Percentiles rank a stretch among this genome's conserved stretches.
Conservation (phyloP, 2,797 vertebrate genomes). For the Oryzias dopingdopingensis region DNA sequence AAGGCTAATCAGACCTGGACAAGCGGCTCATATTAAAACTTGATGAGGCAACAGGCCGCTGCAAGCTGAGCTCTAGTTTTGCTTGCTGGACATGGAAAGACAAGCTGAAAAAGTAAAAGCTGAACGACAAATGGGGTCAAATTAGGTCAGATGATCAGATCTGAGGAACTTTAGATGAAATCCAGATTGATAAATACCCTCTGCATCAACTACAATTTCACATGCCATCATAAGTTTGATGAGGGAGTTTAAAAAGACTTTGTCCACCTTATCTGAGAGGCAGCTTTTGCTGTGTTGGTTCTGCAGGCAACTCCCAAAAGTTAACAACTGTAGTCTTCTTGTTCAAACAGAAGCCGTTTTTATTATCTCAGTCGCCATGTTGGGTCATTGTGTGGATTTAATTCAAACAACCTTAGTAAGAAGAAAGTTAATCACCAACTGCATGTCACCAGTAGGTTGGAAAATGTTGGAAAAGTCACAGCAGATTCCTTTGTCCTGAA, state of each 20-base stretch:
- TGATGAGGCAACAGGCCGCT: constrained; percentile 65
- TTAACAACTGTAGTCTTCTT: constrained; percentile 39
- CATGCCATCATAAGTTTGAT: neutral
- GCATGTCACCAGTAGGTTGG: neutral
- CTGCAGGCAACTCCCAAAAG: constrained; percentile 35
- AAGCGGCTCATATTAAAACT: constrained; percentile 73
- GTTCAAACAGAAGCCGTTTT: constrained; percentile 53
- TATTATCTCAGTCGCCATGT: constrained; percentile 17
- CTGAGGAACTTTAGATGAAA: neutral
- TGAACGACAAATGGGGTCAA: neutral
- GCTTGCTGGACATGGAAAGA: constrained; percentile 28
- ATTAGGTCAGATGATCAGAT: neutral
- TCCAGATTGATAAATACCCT: neutral
- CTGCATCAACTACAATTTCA: neutral
- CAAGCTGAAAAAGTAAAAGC: constrained; percentile 42
- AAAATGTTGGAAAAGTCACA: constrained; percentile 20
- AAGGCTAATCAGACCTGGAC: constrained; percentile 67
- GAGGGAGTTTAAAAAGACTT: constrained; percentile 6
- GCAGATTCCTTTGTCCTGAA: constrained; percentile 24
- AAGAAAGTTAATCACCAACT: constrained; percentile 49
- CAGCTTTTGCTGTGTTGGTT: neutral
- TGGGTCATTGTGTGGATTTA: neutral
- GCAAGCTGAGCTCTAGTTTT: constrained; percentile 53
- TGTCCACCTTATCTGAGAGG: constrained; percentile 11
- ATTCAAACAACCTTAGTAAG: constrained; percentile 23